These are phyloP conservation scores for Euspilapteryx auroguttella DNA, from an alignment of 2,888 invertebrate species.

Conservation along the genomic window DNA sequence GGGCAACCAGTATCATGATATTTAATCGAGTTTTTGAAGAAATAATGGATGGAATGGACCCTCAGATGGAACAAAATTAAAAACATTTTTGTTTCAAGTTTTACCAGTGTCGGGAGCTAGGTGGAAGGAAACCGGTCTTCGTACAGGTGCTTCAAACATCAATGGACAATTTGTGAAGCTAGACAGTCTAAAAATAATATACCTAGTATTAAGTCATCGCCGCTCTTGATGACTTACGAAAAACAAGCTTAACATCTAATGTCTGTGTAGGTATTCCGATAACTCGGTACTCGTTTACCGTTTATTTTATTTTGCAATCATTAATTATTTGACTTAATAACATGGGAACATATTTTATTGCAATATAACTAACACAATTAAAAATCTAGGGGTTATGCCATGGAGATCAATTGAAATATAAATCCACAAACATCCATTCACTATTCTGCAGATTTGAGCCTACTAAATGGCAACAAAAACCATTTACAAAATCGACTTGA, in stretches of 20 bases:
- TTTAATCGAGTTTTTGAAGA: background rate
- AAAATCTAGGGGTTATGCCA: no score
- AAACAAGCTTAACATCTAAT: no score
- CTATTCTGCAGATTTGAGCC: background rate
- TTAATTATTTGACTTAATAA: no score
- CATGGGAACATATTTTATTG: no score
- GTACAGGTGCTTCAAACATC: slow-evolving; percentile 35
- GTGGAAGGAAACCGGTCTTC: slow-evolving; percentile 39
- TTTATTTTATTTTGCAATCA: no score
- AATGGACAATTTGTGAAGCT: slow-evolving; percentile 13
- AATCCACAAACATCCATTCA: slow-evolving; percentile 12
- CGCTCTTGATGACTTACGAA: background rate
- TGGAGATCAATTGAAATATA: no score
- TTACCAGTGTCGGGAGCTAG: slow-evolving; percentile 21
- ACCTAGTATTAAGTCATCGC: slow-evolving; percentile 4
- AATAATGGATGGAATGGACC: slow-evolving; percentile 1
- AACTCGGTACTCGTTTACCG: no score
- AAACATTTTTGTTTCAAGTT: slow-evolving; percentile 36
- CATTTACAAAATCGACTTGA: slow-evolving; percentile 50
- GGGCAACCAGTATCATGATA: no score
- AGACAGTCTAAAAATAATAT: slow-evolving; percentile 3
- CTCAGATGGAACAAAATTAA: slow-evolving; percentile 3
- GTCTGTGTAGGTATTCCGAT: no score
- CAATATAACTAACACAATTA: no score
- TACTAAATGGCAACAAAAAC: slow-evolving; percentile 18